Evolutionary conservation across 2,797 vertebrate genomes (phyloP).

Genomic region (Poecilia velifera): DNA sequence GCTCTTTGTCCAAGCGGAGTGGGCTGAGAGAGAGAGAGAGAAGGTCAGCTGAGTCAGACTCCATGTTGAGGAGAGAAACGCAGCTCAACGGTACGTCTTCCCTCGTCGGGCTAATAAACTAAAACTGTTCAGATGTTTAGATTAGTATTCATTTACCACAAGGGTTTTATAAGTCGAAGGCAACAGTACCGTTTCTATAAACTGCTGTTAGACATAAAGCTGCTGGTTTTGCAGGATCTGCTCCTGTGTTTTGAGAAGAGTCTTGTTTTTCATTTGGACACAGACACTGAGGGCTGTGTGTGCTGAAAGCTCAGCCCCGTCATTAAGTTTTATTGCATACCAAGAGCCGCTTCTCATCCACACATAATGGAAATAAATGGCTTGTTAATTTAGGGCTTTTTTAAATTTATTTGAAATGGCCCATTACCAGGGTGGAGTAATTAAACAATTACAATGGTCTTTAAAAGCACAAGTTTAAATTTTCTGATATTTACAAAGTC

Average conservation of each 20-base stretch:
- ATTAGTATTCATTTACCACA: not conserved
- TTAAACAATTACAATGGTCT: not conserved
- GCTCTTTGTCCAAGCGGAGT: conserved; percentile 46
- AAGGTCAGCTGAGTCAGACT: conserved; percentile 30
- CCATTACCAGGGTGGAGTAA: not conserved
- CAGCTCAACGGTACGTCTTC: conserved; percentile 39
- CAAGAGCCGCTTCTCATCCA: not conserved
- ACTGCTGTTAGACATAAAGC: not conserved
- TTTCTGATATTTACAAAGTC: not conserved
- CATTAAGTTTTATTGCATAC: not conserved
- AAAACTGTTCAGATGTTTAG: not conserved
- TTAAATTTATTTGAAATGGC: not conserved
- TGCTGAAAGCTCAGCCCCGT: not conserved
- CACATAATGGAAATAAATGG: not conserved
- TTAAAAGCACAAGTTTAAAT: not conserved
- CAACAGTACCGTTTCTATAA: not conserved
- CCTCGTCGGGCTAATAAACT: not conserved
- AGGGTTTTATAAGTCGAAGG: no score
- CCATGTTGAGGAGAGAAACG: conserved; percentile 25
- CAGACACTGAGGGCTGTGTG: not conserved
- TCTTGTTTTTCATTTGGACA: not conserved
- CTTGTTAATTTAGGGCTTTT: not conserved
- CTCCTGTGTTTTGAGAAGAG: not conserved
- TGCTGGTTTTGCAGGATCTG: not conserved
- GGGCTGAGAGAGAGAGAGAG: conserved; percentile 15